Base-by-base conservation (phyloP, 1,140 invertebrate species). In the Heliconius nattereri region DNA sequence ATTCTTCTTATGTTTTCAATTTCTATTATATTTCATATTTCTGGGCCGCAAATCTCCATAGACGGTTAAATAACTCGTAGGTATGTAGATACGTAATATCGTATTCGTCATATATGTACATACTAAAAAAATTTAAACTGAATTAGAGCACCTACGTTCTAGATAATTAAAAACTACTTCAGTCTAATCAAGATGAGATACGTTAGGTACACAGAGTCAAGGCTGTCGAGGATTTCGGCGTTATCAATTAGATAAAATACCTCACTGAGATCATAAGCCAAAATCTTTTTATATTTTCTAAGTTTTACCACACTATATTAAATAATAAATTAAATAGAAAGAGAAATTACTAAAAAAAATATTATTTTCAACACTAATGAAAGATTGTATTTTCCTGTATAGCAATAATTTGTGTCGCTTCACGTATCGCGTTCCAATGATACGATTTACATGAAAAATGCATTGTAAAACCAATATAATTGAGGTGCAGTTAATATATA, bases 241-340 rank as follows among this genome's bases (percentile, higher is more conserved):
- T 88, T 89, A 89, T 85, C 85, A 83, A 60, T 20, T 45, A 37
- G 84, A 85, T 88, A 84, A 86, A 82, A 81, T 80, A 54, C 72
- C 79, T 80, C 70, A 35, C 78, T 80, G 76, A 76, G 75, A 37
- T 66, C 66, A 37, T 76, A 76, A 76, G 75, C 75, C 66, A 76
- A 76, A 76, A 66, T 76, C 75, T 70, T 76, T 45, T 70, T 26
- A 76, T 45, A 76, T 75, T 75, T 32, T 66, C 1, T 1, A 66
- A 26, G 3, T 66, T 66, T 29, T 3, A 26, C 23, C 20, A 3
- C 11, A 66, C 49, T 52, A 52, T 52, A 8, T 52, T 52, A 52
- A 7, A 35, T 35, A 7, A 35, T 45, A 45, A 19, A 52, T 20
- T 20, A 20, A 52, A 20, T 20, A 7, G 49, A 20, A 20, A 20